Conservation (phyloP, 1,140 invertebrate genomes). For the Dendroctonus ponderosae region DNA sequence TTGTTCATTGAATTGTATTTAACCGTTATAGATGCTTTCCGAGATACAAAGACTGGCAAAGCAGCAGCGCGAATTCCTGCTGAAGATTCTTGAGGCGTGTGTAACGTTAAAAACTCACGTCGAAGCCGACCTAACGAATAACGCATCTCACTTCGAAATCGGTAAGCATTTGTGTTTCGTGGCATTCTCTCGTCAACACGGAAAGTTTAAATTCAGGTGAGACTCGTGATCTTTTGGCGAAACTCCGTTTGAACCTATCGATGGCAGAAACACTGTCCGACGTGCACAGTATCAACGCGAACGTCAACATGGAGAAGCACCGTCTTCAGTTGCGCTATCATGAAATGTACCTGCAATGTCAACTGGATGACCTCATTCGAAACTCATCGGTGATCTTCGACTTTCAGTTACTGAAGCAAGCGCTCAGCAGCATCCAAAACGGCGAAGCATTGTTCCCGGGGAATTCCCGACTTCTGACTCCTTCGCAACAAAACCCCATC, state of each 20-base stretch:
- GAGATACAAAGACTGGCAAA: constrained; percentile 65
- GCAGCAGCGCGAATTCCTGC: constrained; percentile 67
- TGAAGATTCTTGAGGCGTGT: constrained; percentile 71
- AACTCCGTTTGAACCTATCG: constrained; percentile 59
- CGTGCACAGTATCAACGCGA: constrained; percentile 58
- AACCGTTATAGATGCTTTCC: constrained; percentile 51
- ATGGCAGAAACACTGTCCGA: constrained; percentile 59
- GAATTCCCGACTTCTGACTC: constrained; percentile 49
- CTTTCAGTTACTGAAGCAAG: constrained; percentile 64
- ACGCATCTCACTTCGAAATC: constrained; percentile 63
- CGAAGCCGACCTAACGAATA: constrained; percentile 68
- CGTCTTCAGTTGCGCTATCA: constrained; percentile 65
- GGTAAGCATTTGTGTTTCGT: constrained; percentile 10
- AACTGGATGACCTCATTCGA: constrained; percentile 67
- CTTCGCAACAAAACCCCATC: constrained; percentile 59
- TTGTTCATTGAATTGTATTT: no score
- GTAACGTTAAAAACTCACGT: constrained; percentile 70
- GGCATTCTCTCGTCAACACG: not conserved
- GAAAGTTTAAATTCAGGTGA: constrained; percentile 50
- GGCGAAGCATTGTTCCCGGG: constrained; percentile 52
- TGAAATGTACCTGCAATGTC: constrained; percentile 70
- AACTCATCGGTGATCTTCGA: constrained; percentile 65
- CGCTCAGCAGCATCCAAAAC: constrained; percentile 61
- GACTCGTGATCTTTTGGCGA: constrained; percentile 61
- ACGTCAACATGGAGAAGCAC: constrained; percentile 61